Base-by-base conservation (phyloP, 2,888 invertebrate species). In the Drosophila testacea region DNA sequence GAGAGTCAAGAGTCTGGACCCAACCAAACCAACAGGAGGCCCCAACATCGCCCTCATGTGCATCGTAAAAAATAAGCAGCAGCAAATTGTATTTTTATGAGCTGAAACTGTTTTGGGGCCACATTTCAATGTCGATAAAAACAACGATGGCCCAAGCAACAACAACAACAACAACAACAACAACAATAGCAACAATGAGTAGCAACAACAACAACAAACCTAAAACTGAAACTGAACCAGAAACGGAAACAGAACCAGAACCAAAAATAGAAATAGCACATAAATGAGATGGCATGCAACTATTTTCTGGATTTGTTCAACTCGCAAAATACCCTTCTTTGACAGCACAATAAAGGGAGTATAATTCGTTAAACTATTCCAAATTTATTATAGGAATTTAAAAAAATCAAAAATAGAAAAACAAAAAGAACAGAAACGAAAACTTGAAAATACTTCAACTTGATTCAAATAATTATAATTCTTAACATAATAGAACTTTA, bases 21-120 rank as follows among this genome's bases (percentile, higher is more conserved):
- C 16, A 16, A 16, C 16, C 16, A 16, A 16, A 41, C 63, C 76
- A 64, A 66, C 56, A 46, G 71, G 56, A 66, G 73, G 61, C 59
- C 57, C 59, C 57, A 61, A 59, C 84, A 81, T 83, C 87, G 82
- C 85, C 88, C 84, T 84, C 85, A 83, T 85, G 85, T 88, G 85
- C 85, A 88, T 85, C 88, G 86, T 85, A 88, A 86, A 86, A 86
- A 86, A 86, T 88, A 88, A 91, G 88, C 89, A 90, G 90, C 88
- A 84, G 90, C 88, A 91, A 91, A 91, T 91, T 90, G 91, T 90
- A 90, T 90, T 91, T 90, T 91, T 91, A 91, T 91, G 91, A 90
- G 90, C 89, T 86, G 83, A 89, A 90, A 90, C 90, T 90, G 89
- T 90, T 90, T 90, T 81, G 90, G 83, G 90, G 91, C 84, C 90